These are phyloP conservation scores for Pterocles burchelli DNA, from an alignment of 2,113 vertebrate species.

Conservation along the genomic window DNA sequence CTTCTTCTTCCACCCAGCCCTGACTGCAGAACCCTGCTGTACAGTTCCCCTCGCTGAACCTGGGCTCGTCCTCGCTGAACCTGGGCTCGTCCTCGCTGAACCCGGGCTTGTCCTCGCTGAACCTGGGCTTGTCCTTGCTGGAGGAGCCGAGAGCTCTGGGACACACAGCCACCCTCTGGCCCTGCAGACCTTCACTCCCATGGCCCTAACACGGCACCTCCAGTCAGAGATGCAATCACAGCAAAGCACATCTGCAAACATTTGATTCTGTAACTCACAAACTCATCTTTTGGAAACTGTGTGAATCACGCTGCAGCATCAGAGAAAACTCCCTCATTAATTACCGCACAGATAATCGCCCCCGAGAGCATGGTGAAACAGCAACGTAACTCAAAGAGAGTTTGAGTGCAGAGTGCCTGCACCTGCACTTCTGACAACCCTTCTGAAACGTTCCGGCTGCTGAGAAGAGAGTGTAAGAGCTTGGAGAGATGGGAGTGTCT, in stretches of 20 bases:
- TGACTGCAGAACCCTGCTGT: background rate
- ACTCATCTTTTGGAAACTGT: background rate
- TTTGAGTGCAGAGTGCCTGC: no score
- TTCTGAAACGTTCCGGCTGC: background rate
- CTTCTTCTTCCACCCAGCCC: background rate
- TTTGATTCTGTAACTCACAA: constrained; percentile 6
- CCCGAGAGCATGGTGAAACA: background rate
- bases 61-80: background rate
- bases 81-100: background rate
- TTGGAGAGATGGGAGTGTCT: background rate
- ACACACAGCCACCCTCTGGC: background rate
- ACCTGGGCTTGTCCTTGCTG: background rate
- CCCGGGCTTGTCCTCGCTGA: background rate
- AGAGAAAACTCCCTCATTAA: constrained; percentile 23
- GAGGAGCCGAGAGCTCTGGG: background rate
- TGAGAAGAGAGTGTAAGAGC: background rate
- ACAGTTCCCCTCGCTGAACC: background rate
- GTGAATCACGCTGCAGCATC: background rate
- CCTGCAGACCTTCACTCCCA: background rate
- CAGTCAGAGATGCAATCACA: constrained; percentile 1
- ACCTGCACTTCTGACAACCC: constrained; percentile 2
- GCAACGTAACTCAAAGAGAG: background rate
- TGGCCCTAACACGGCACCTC: background rate
- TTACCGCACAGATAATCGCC: background rate
- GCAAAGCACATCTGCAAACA: constrained; percentile 35